Evolutionary conservation across 2,888 invertebrate species (phyloP), one percentile per base, ranked within the genome.

Genomic region (Hypomecis atomaria): DNA sequence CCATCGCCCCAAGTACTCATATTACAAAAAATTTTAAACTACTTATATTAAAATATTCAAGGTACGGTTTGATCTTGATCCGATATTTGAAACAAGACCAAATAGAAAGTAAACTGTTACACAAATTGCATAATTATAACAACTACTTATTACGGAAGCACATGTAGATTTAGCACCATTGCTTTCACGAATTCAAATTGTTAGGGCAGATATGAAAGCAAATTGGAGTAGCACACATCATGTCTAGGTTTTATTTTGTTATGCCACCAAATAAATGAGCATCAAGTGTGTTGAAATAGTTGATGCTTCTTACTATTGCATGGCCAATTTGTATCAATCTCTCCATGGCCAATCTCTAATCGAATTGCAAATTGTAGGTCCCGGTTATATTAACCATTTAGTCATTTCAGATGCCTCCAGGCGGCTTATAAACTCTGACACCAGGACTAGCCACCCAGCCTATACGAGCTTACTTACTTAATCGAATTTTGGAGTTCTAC

Each of bases 121-220:
- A 47, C 38, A 55, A 68, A 68, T 65, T 70, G 53, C 66, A 60
- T 59, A 66, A 65, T 65, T 62, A 64, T 44, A 9, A 37, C 36
- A 11, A 44, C 11, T 44, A 55, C 13, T 37, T 9, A 47, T 37
- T 36, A 48, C 6, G 56, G 56, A 37, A 52, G 62, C 43, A 62
- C 44, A 13, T 8, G 9, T 40, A 33, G 7, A 40, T 40, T 11
- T 40, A 9, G 40, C 33, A 23, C 33, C n/a, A 44, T 36, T 45
- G 69, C 74, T 75, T 78, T 78, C 73, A 70, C 75, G 54, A 57
- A 49, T 64, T 69, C 34, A 62, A 69, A 61, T 60, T 58, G 70
- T 71, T 64, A 72, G 71, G 71, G 70, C 68, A 73, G 70, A 73
- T 66, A 69, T 60, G 62, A 58, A 70, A 57, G 65, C 64, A 62